Evolutionary conservation across 2,113 vertebrate species (phyloP).

Genomic region (Paradisaea rubra): DNA sequence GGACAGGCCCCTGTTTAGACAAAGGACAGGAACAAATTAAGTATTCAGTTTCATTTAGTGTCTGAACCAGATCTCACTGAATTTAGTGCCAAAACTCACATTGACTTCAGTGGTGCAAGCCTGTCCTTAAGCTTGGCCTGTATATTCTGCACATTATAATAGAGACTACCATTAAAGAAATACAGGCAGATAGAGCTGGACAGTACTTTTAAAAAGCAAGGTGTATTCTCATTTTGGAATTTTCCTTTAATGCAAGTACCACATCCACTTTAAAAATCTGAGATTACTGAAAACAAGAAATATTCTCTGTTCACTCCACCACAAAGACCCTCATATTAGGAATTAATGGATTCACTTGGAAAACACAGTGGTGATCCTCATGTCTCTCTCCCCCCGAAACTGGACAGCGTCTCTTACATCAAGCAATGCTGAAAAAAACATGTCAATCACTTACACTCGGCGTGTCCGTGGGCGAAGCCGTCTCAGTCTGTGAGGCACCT

Average conservation of each 20-base stretch:
- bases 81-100: background rate
- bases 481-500: slow-evolving; percentile 81
- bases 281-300: background rate
- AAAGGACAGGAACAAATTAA: background rate
- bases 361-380: background rate
- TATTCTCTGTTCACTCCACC: background rate
- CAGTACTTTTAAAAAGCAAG: background rate
- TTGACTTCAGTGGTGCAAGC: background rate
- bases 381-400: background rate
- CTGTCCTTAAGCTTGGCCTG: background rate
- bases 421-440: background rate
- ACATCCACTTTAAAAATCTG: background rate
- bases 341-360: background rate
- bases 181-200: background rate
- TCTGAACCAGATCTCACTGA: background rate
- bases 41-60: background rate
- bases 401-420: background rate
- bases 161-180: background rate
- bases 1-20: background rate
- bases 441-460: slow-evolving; percentile 61
- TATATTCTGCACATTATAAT: background rate
- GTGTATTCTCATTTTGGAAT: background rate
- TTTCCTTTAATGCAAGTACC: background rate
- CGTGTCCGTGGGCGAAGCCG: slow-evolving; percentile 84
- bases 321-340: background rate